Percentiles rank a stretch among this genome's conserved stretches.
phyloP scores from a whole-genome alignment of 2,797 vertebrate species.

The Hydrophis major region DNA sequence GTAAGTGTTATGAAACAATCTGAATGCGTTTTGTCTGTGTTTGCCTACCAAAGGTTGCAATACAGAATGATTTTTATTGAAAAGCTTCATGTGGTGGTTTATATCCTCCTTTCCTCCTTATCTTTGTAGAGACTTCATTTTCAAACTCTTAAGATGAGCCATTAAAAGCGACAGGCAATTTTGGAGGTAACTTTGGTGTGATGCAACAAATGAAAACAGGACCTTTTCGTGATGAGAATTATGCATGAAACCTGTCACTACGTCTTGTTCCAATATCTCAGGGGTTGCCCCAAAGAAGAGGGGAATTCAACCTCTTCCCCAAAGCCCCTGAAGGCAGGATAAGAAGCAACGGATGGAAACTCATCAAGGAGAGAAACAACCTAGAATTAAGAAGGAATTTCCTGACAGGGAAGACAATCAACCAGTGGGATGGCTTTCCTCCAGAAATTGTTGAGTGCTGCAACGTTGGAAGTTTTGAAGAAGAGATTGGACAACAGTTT shows the following conservation, averaged over 20 bases:
- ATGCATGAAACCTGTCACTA: background rate
- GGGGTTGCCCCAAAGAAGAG: background rate
- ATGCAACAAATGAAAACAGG: background rate
- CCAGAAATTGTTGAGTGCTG: background rate
- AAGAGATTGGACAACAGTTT: background rate
- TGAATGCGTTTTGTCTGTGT: slow-evolving; percentile 58
- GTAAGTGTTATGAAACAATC: slow-evolving; percentile 53
- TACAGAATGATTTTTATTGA: slow-evolving; percentile 60
- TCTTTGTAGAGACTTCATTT: slow-evolving; percentile 29
- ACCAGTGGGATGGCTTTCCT: background rate
- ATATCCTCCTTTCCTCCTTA: slow-evolving; percentile 27
- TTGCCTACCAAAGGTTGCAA: slow-evolving; percentile 49
- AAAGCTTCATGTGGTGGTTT: slow-evolving; percentile 58
- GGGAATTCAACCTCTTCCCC: background rate
- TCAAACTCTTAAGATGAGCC: slow-evolving; percentile 35
- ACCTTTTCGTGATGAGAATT: background rate
- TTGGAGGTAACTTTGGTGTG: slow-evolving; percentile 17
- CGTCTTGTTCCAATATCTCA: background rate
- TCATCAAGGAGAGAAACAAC: background rate
- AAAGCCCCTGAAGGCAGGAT: background rate
- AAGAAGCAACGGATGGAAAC: background rate
- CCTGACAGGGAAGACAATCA: background rate
- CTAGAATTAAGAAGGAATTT: background rate
- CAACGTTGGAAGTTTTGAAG: background rate
- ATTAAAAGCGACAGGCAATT: slow-evolving; percentile 31